phyloP scores from a whole-genome alignment of 2,888 invertebrate genomes.

The Lutraria lutraria region DNA sequence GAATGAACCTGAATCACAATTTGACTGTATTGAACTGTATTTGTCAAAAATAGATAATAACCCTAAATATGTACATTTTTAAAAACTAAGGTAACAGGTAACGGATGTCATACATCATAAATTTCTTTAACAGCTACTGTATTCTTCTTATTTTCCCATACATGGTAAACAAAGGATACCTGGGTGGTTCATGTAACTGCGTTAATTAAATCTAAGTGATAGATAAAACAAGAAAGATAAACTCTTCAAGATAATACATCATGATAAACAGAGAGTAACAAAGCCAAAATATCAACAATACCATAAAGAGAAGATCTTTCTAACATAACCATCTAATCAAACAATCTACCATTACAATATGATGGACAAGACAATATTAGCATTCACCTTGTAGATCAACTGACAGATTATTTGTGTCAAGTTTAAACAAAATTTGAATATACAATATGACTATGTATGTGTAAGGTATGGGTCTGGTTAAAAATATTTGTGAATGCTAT shows the following conservation, averaged over 20 bases:
- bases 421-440: background rate
- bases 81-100: background rate
- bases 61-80: background rate
- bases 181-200: background rate
- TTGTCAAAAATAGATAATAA: background rate
- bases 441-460: background rate
- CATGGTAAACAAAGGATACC: background rate
- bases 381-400: background rate
- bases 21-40: background rate
- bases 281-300: slow-evolving; percentile 1
- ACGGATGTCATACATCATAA: background rate
- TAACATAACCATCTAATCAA: slow-evolving; percentile 10
- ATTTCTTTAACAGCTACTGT: background rate
- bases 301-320: background rate
- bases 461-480: background rate
- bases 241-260: background rate
- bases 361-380: background rate
- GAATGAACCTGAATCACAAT: background rate
- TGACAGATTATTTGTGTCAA: background rate
- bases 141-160: background rate
- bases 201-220: background rate
- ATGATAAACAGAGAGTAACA: slow-evolving; percentile 4
- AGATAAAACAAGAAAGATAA: background rate
- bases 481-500: too few species aligned
- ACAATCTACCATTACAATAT: background rate